A percentile compares a stretch with the other conserved stretches of the same genome.
phyloP scores from a whole-genome alignment of 2,113 vertebrate species.

The Pollachius pollachius region DNA sequence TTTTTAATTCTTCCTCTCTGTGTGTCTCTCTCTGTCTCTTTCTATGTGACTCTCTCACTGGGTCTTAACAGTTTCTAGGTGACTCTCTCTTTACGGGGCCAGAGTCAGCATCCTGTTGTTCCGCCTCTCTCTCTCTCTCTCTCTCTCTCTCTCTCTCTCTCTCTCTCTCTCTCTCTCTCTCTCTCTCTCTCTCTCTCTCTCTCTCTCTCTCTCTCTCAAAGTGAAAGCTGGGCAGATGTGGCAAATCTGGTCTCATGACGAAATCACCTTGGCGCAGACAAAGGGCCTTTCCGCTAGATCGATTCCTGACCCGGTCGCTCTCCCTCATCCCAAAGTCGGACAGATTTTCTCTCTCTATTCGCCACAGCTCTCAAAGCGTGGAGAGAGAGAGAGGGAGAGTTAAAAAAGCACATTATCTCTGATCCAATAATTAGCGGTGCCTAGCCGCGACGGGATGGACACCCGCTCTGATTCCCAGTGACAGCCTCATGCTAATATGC shows the following conservation, averaged over 20 bases:
- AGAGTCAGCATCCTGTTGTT: constrained; percentile 3
- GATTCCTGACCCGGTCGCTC: constrained; percentile 67
- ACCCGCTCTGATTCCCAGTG: constrained; percentile 74
- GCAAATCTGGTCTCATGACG: constrained; percentile 67
- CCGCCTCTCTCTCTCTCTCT: constrained; percentile 5
- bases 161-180: constrained; percentile 14
- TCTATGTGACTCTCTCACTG: background rate
- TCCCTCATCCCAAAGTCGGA: constrained; percentile 59
- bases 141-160: constrained; percentile 5
- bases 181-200: constrained; percentile 39
- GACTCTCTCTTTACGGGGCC: too few relatives aligned
- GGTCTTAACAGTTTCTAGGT: too few relatives aligned
- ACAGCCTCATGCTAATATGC: constrained; percentile 79
- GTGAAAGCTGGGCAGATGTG: constrained; percentile 67
- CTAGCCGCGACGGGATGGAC: constrained; percentile 69
- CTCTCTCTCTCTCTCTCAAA: constrained; percentile 21
- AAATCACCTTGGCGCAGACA: constrained; percentile 64
- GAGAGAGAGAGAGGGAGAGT: background rate
- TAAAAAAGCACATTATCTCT: constrained; percentile 67
- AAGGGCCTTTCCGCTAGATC: constrained; percentile 72
- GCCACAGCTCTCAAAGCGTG: constrained; percentile 50
- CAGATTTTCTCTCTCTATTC: constrained; percentile 28
- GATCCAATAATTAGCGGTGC: constrained; percentile 78
- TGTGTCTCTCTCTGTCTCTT: constrained; percentile 16
- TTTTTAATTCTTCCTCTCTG: background rate